Conservation (phyloP, 2,797 vertebrate genomes). For the Neostethus bicornis region DNA sequence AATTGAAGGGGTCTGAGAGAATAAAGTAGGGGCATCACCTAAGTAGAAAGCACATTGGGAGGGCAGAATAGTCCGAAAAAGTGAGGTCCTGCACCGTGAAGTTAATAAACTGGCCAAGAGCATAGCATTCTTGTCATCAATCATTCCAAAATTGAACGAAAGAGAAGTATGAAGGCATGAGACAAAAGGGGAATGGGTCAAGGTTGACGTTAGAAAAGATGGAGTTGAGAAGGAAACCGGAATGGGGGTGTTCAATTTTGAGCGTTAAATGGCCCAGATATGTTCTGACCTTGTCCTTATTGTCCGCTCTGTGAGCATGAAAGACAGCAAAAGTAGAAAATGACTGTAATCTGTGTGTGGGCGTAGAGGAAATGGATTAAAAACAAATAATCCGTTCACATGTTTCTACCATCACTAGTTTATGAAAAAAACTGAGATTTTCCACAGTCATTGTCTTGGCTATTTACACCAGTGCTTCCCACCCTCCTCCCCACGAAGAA, state of each 20-base stretch:
- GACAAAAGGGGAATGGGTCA: conserved; percentile 59
- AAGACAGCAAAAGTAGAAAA: conserved; percentile 19
- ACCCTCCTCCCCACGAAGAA: no score
- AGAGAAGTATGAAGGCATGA: conserved; percentile 28
- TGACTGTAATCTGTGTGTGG: conserved; percentile 10
- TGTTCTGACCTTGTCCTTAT: conserved; percentile 52
- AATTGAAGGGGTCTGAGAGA: background rate
- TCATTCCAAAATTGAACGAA: conserved; percentile 65
- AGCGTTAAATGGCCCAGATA: conserved; percentile 42
- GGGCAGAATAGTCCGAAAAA: conserved; percentile 2
- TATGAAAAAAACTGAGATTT: no score
- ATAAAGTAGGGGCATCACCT: background rate
- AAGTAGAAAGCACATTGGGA: conserved; percentile 26
- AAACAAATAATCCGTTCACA: no score
- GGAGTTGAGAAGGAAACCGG: conserved; percentile 28
- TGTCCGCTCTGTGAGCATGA: conserved; percentile 27
- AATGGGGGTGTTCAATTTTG: conserved; percentile 37
- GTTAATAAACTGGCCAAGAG: conserved; percentile 73
- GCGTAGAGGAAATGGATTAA: conserved; percentile 18
- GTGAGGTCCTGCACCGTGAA: conserved; percentile 47
- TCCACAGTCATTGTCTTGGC: no score
- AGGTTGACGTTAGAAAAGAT: conserved; percentile 40
- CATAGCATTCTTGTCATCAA: conserved; percentile 71
- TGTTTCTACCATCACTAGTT: no score
- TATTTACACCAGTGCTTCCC: no score